A percentile compares a stretch with the other conserved stretches of the same genome.
These are phyloP conservation scores for Lagodon rhomboides DNA, from an alignment of 2,797 vertebrate species.

Conservation along the genomic window DNA sequence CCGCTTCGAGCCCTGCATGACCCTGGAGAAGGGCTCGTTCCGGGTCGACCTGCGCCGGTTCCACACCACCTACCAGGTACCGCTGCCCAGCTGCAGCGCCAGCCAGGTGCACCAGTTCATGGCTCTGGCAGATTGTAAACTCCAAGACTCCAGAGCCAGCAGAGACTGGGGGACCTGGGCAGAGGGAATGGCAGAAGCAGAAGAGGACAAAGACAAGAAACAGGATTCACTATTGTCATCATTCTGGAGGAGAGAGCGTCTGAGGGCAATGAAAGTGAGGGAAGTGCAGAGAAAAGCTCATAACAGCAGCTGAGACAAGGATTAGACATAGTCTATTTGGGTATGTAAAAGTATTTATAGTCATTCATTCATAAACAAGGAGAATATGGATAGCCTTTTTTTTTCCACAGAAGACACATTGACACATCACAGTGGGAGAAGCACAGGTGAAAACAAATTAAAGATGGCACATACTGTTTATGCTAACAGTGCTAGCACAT, in stretches of 20 bases:
- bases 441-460: not conserved
- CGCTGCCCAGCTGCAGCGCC: conserved; percentile 48
- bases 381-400: no score
- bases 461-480: not conserved
- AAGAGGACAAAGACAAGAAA: conserved; percentile 40
- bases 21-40: conserved; percentile 57
- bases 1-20: conserved; percentile 62
- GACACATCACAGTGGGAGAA: not conserved
- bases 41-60: conserved; percentile 55
- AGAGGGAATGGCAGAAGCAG: not conserved
- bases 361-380: not conserved
- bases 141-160: conserved; percentile 26
- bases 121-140: conserved; percentile 19
- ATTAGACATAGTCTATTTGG: not conserved
- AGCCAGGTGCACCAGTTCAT: conserved; percentile 36
- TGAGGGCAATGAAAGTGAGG: conserved; percentile 41
- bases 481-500: not conserved
- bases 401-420: not conserved
- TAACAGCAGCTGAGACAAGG: not conserved
- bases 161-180: conserved; percentile 25
- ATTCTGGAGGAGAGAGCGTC: conserved; percentile 36
- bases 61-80: conserved; percentile 59
- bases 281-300: not conserved
- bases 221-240: conserved; percentile 37
- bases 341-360: not conserved